Conservation (phyloP, 2,888 invertebrate genomes). For the Pterostichus madidus region DNA sequence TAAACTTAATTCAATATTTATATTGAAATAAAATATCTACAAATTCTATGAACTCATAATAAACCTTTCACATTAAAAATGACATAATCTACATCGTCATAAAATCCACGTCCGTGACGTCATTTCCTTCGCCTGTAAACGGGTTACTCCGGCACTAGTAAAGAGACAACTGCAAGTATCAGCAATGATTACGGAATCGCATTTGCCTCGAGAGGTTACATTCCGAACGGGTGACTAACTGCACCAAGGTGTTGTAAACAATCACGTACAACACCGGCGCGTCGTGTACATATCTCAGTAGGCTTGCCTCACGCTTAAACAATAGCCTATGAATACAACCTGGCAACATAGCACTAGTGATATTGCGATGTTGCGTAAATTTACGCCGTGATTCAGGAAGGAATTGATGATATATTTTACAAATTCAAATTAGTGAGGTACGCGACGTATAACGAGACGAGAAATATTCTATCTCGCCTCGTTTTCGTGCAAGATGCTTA, state of each 20-base stretch:
- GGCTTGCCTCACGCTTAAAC: not conserved
- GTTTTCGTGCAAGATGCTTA: no score
- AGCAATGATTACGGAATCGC: slow-evolving; percentile 44
- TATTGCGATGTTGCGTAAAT: not conserved
- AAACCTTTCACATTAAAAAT: not conserved
- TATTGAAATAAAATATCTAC: no score
- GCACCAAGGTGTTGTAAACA: slow-evolving; percentile 42
- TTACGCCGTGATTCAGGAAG: not conserved
- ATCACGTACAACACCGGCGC: slow-evolving; percentile 20
- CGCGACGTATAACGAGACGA: no score
- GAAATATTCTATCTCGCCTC: no score
- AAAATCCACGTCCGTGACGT: not conserved
- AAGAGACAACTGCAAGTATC: slow-evolving; percentile 26
- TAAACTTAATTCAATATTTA: no score
- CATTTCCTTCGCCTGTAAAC: slow-evolving; percentile 11
- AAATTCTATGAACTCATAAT: no score
- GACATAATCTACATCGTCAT: slow-evolving; percentile 6
- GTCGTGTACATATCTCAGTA: not conserved
- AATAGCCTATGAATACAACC: not conserved
- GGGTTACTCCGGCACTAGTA: not conserved
- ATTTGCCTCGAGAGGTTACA: slow-evolving; percentile 35
- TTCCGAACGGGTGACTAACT: slow-evolving; percentile 42
- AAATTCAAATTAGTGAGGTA: no score
- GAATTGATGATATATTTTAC: not conserved
- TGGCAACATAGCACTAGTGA: not conserved